phyloP scores from a whole-genome alignment of 2,113 vertebrate genomes.

The Electrona antarctica region DNA sequence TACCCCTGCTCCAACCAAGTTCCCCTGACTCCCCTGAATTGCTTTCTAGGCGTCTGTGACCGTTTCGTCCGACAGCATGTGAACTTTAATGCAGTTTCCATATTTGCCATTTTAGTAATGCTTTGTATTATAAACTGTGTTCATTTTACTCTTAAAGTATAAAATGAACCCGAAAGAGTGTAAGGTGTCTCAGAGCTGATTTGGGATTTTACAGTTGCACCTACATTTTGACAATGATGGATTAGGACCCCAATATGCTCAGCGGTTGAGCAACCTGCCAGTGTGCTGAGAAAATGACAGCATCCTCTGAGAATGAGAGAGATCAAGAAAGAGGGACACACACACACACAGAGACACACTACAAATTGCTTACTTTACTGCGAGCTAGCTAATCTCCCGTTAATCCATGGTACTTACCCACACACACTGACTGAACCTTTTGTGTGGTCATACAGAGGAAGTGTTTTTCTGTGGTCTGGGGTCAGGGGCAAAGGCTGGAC shows the following conservation, averaged over 20 bases:
- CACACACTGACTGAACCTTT: slow-evolving; percentile 66
- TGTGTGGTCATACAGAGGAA: slow-evolving; percentile 66
- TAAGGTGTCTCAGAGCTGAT: too few species aligned
- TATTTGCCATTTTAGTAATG: too few species aligned
- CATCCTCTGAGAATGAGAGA: slow-evolving; percentile 54
- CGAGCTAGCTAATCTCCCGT: slow-evolving; percentile 61
- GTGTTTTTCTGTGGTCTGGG: slow-evolving; percentile 54
- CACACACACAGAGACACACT: slow-evolving; percentile 34
- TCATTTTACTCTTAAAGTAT: too few species aligned
- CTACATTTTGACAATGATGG: too few species aligned
- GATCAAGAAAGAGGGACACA: slow-evolving; percentile 12
- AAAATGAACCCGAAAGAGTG: too few species aligned
- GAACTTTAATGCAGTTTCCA: too few species aligned
- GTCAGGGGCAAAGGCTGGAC: slow-evolving; percentile 52
- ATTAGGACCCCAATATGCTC: slow-evolving; percentile 37
- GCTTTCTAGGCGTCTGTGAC: too few species aligned
- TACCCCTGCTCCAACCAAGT: too few species aligned
- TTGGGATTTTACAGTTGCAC: too few species aligned
- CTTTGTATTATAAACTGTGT: too few species aligned
- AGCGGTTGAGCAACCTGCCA: slow-evolving; percentile 48
- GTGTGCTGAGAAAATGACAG: slow-evolving; percentile 62
- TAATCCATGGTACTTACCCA: slow-evolving; percentile 63
- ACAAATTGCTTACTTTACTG: slow-evolving; percentile 58
- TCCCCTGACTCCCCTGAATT: too few species aligned
- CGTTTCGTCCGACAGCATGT: too few species aligned